phyloP scores from a whole-genome alignment of 2,113 vertebrate genomes.

The Toxotes jaculatrix region DNA sequence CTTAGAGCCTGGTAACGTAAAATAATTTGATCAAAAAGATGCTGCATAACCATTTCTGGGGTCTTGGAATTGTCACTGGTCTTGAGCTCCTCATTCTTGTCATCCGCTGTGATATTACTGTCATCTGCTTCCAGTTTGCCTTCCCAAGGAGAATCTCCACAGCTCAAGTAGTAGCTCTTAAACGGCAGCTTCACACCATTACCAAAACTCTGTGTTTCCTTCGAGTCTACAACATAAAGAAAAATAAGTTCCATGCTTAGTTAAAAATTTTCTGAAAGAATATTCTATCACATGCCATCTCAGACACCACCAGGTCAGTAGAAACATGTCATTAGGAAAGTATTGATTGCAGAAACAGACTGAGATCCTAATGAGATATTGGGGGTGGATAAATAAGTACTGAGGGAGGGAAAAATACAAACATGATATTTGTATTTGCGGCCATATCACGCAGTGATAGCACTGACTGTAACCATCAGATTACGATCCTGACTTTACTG shows the following conservation, averaged over 20 bases:
- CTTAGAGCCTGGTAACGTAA: too few relatives aligned
- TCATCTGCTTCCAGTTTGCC: neutral
- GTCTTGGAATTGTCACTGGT: slow-evolving; percentile 27
- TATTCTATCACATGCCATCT: neutral
- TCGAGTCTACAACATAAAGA: slow-evolving; percentile 23
- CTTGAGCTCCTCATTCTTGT: slow-evolving; percentile 10
- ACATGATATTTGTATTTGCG: too few relatives aligned
- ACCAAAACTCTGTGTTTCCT: neutral
- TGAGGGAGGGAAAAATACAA: neutral
- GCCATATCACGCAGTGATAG: too few relatives aligned
- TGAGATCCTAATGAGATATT: neutral
- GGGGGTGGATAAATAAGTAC: neutral
- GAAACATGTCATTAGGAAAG: neutral
- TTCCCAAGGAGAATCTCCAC: slow-evolving; percentile 73
- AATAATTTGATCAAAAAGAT: neutral
- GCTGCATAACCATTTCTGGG: slow-evolving; percentile 53
- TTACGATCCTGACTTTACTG: too few relatives aligned
- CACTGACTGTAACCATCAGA: too few relatives aligned
- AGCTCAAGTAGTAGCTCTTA: slow-evolving; percentile 45
- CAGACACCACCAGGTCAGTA: neutral
- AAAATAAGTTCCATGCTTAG: neutral
- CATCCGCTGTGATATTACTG: neutral
- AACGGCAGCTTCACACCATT: slow-evolving; percentile 6
- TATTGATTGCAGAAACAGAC: neutral
- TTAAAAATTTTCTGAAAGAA: neutral